phyloP scores from a whole-genome alignment of 2,888 invertebrate genomes.

The Yponomeuta cagnagella region DNA sequence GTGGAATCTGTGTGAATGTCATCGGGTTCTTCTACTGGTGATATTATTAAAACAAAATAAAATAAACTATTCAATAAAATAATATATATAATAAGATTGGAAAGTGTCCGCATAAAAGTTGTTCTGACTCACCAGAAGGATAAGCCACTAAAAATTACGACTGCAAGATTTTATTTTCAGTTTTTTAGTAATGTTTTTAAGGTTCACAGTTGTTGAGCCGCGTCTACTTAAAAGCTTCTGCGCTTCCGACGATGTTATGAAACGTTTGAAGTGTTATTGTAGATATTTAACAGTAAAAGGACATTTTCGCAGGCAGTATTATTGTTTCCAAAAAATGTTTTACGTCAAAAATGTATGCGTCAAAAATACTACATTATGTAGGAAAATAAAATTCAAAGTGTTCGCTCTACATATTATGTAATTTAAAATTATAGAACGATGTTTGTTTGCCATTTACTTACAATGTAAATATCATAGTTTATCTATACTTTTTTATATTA shows the following conservation, averaged over 20 bases:
- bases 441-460: constrained; percentile 43
- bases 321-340: constrained; percentile 7
- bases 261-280: background rate
- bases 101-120: no score
- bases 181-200: no score
- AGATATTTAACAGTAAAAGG: background rate
- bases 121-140: no score
- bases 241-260: background rate
- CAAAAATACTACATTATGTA: background rate
- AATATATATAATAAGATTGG: no score
- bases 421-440: constrained; percentile 7
- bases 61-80: no score
- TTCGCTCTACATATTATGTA: constrained; percentile 3
- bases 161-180: background rate
- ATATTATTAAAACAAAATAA: no score
- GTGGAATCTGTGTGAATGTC: no score
- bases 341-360: background rate
- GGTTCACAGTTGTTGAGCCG: background rate
- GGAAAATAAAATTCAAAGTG: constrained; percentile 4
- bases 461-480: constrained; percentile 64
- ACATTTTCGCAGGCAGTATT: constrained; percentile 11
- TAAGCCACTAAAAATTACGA: background rate
- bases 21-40: no score
- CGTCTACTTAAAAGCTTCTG: background rate
- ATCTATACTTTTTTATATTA: constrained; percentile 71